Evolutionary conservation across 1,140 invertebrate species (phyloP), one percentile per base, ranked within the genome.

Genomic region (Drosophila auraria): DNA sequence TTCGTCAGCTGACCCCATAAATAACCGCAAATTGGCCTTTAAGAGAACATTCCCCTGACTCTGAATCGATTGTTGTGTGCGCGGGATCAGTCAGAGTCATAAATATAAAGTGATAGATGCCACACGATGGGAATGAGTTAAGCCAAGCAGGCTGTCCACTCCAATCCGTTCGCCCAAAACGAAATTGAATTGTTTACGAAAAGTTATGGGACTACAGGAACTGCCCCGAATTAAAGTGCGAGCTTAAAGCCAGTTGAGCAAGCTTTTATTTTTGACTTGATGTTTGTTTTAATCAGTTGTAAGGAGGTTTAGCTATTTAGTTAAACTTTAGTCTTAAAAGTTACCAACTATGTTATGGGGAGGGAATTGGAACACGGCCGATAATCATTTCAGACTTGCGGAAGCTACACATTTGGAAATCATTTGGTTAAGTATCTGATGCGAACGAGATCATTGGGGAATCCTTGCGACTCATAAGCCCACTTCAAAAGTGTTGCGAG

Each of bases 21-120:
- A 90, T 90, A 90, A 90, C 86, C 89, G 77, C 79, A 90, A 90
- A 90, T 82, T 90, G 87, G 86, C 72, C 78, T 91, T 91, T 80
- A 82, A 86, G 86, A 70, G 86, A 56, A 45, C 58, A 73, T 73
- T 82, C 78, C 78, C 73, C 75, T 62, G 81, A 57, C 63, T 63
- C 82, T n/a, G 53, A 62, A 70, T 78, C 65, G 78, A 44, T 61
- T 56, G 63, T 78, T 68, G 44, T 63, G 53, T 42, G 66, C 14
- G 49, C 30, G 64, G 68, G 20, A 51, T 44, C 72, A 80, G 64
- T 75, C 62, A 71, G 68, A 79, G 76, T 91, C 87, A 90, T 90
- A 90, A 90, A 90, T 90, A 90, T 82, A 58, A 90, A 86, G 82
- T 90, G 86, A 90, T 90, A 75, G 86, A 90, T 86, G 74, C 58